These are phyloP conservation scores for Tryphoninae sp. DNA, from an alignment of 2,888 invertebrate species.

Conservation along the genomic window DNA sequence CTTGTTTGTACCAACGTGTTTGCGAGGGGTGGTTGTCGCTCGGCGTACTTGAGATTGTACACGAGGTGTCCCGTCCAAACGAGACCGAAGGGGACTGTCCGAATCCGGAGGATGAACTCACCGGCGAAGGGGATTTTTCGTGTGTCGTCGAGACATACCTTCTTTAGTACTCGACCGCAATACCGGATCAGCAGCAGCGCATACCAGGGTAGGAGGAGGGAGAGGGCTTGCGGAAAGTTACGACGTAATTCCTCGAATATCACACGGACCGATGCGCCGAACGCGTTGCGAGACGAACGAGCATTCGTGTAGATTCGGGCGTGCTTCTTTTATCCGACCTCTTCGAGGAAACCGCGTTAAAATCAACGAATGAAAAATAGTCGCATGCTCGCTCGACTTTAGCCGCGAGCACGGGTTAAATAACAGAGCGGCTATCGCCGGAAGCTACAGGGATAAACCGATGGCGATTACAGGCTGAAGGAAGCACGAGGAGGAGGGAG, in stretches of 20 bases:
- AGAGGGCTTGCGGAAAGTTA: too few relatives aligned
- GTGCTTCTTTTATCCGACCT: too few relatives aligned
- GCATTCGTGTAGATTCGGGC: too few relatives aligned
- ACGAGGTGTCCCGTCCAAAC: slow-evolving; percentile 5
- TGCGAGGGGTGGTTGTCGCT: background rate
- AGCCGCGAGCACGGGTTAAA: too few relatives aligned
- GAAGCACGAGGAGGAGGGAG: background rate
- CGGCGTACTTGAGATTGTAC: slow-evolving; percentile 25
- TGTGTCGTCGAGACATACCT: slow-evolving; percentile 4
- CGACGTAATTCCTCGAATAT: too few relatives aligned
- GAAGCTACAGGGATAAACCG: background rate
- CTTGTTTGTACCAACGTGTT: too few relatives aligned
- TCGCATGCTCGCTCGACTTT: too few relatives aligned
- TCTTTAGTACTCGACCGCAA: slow-evolving; percentile 20
- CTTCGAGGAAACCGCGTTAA: too few relatives aligned
- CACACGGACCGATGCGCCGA: too few relatives aligned
- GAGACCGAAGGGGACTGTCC: slow-evolving; percentile 41
- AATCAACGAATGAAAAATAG: too few relatives aligned
- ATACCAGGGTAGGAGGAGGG: too few relatives aligned
- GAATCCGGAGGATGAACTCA: slow-evolving; percentile 35
- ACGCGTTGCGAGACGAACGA: too few relatives aligned
- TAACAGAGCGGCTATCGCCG: background rate
- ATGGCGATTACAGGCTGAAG: background rate
- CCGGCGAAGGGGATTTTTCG: slow-evolving; percentile 17
- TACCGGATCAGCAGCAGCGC: background rate